Evolutionary conservation across 2,797 vertebrate genomes (phyloP), one percentile per base, ranked within the genome.

Genomic region (Cynodonichthys magdalenae): DNA sequence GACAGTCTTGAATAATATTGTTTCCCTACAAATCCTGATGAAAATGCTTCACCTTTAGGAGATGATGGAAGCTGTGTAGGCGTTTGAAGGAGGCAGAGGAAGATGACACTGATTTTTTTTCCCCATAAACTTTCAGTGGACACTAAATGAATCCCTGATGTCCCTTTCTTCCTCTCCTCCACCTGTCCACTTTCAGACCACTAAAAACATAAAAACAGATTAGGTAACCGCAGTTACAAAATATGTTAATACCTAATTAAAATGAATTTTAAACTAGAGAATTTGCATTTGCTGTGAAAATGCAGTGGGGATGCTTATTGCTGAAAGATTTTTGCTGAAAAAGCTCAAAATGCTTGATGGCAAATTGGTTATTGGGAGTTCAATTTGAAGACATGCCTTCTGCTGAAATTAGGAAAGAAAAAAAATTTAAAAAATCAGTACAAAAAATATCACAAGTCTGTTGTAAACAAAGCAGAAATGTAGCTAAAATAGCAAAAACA

Each of bases 21-120:
- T 93, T 92, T 90, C 79, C 77, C 76, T 55, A 87, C 87, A 89
- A 87, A 90, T 91, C 81, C 83, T 87, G 83, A 91, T 91, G 89
- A 92, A 90, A 91, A 90, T 80, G 83, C 64, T 71, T 59, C 52
- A 46, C 71, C 62, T 84, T 24, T 82, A 59, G 80, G 74, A 73
- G 87, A 81, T 81, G 74, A 79, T 51, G 72, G 80, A 68, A 53
- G 72, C 74, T 34, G 70, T 36, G 75, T 59, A 61, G 78, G 81
- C 59, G 68, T 66, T 24, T 8, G 69, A 18, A 63, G 57, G 67
- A 78, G 58, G 65, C 48, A 70, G 80, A 74, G 79, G 48, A 66
- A 53, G 80, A 66, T 75, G 79, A 72, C 69, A 74, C 53, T 31
- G 7, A 9, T 34, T 34, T 12, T 27, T 15, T 18, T 1, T 18